A percentile compares a stretch with the other conserved stretches of the same genome.
Conservation (phyloP, 2,888 invertebrate species). For the Epirrita christyi region DNA sequence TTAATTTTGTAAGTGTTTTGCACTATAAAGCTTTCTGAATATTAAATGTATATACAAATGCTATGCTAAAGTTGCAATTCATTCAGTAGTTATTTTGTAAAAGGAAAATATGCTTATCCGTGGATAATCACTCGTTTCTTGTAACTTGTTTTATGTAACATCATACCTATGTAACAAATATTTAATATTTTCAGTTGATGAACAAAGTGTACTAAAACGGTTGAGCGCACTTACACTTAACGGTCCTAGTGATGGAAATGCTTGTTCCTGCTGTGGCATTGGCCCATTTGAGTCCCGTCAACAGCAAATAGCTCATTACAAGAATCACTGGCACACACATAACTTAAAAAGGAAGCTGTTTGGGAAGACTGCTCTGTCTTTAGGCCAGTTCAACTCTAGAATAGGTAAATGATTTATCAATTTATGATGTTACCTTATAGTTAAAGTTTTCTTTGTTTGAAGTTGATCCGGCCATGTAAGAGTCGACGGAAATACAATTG, state of each 20-base stretch:
- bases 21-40: no score
- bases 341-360: slow-evolving; percentile 90
- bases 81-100: no score
- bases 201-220: slow-evolving; percentile 74
- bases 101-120: no score
- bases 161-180: neutral
- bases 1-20: no score
- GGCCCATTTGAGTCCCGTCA: slow-evolving; percentile 84
- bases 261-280: slow-evolving; percentile 76
- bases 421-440: neutral
- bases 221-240: slow-evolving; percentile 70
- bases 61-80: no score
- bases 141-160: no score
- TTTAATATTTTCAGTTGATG: slow-evolving; percentile 63
- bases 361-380: slow-evolving; percentile 71
- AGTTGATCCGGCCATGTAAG: no score
- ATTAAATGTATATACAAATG: no score
- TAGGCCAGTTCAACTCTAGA: slow-evolving; percentile 72
- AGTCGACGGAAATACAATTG: no score
- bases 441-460: no score
- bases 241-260: slow-evolving; percentile 66
- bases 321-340: slow-evolving; percentile 93
- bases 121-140: no score
- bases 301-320: slow-evolving; percentile 90
- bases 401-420: slow-evolving; percentile 54